Evolutionary conservation across 2,797 vertebrate species (phyloP).

Genomic region (Tapirus indicus): DNA sequence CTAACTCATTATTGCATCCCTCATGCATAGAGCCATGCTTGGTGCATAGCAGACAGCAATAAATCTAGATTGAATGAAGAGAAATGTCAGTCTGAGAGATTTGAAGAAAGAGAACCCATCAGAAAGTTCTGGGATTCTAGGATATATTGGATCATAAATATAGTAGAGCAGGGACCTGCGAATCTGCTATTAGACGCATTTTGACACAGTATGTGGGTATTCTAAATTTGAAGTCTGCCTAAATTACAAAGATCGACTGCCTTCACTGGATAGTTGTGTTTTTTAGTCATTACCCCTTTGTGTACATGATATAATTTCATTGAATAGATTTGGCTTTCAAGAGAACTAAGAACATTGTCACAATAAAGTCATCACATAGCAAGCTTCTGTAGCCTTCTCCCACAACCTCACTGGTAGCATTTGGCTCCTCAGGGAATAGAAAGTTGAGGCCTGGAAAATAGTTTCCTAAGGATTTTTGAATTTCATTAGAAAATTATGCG

Average conservation of each 20-base stretch:
- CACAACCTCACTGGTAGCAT: background rate
- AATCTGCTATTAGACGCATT: background rate
- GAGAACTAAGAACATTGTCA: background rate
- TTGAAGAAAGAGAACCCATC: background rate
- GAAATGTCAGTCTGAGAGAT: background rate
- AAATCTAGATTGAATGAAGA: background rate
- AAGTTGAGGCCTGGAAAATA: background rate
- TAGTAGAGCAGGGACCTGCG: background rate
- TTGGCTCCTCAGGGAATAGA: background rate
- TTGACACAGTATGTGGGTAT: background rate
- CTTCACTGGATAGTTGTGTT: background rate
- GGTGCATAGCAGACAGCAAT: background rate
- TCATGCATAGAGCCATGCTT: background rate
- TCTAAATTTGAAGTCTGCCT: background rate
- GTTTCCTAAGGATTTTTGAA: background rate
- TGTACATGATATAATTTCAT: background rate
- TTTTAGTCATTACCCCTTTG: background rate
- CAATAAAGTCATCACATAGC: background rate
- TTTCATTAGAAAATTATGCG: background rate
- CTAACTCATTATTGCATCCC: background rate
- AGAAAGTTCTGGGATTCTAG: background rate
- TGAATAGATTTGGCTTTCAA: conserved; percentile 6
- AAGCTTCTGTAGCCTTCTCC: background rate
- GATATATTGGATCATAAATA: background rate
- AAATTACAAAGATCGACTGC: background rate